Evolutionary conservation across 2,888 invertebrate genomes (phyloP), one percentile per base, ranked within the genome.

Genomic region (Melitaea athalia): DNA sequence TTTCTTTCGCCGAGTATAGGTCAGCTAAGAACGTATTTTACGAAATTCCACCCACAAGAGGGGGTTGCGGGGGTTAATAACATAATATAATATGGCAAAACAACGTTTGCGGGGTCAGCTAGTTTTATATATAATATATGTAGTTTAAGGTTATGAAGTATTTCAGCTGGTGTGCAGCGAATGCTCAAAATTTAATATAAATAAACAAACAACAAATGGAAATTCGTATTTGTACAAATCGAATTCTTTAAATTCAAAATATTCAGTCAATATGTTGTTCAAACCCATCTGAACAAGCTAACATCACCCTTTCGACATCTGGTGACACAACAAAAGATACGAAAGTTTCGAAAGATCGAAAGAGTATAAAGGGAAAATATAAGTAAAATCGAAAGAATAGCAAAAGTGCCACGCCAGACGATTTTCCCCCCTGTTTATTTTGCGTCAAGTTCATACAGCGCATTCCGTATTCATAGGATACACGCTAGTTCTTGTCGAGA

Each of bases 401-500:
- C 55, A 55, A 55, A 55, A 31, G 14, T 33, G 55, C 33, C 7
- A 11, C 42, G n/a, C 15, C 57, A 33, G 31, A 64, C 60, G n/a
- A 42, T 59, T 59, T 60, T 24, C 24, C 52, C 38, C n/a, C 45
- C 24, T 42, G 31, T 47, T 64, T 11, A 55, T 55, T 60, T 49
- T 52, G 42, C 53, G 11, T n/a, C 31, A 53, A 45, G 49, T 55
- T 55, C 55, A 55, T 55, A 55, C 59, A 42, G 24, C 38, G 12
- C 55, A 62, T 62, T 61, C 55, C 31, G 66, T 61, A 67, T 67
- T 61, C 61, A 67, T 67, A 67, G 60, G 66, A 67, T 55, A 60
- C 59, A 49, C 12, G 59, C 43, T 61, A 49, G 53, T 53, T 68
- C 55, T 59, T n/a, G 38, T 45, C 59, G 31, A 31, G 31, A 57